Evolutionary conservation across 2,888 invertebrate genomes (phyloP).

Genomic region (Melanophora roralis): DNA sequence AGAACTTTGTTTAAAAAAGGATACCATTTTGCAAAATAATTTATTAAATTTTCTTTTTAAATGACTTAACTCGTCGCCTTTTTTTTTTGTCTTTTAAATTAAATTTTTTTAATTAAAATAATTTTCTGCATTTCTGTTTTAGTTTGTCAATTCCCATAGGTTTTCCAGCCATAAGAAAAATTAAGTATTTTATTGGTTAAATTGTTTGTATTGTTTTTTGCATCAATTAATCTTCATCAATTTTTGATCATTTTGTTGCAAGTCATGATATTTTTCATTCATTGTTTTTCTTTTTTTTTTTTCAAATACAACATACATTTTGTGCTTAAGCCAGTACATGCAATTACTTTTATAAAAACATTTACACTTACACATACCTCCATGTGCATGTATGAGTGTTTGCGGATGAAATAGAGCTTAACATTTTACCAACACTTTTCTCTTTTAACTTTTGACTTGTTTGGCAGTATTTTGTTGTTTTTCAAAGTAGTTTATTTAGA

Average conservation of each 20-base stretch:
- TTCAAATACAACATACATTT: no score
- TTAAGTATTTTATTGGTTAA: not conserved
- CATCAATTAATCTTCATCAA: constrained; percentile 49
- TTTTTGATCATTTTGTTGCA: constrained; percentile 37
- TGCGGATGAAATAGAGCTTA: not conserved
- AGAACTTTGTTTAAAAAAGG: no score
- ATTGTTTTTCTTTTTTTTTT: not conserved
- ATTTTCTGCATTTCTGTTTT: not conserved
- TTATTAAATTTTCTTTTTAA: not conserved
- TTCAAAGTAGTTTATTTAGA: not conserved
- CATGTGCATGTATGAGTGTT: not conserved
- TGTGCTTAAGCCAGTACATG: no score
- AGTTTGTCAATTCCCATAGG: not conserved
- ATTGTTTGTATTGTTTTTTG: no score
- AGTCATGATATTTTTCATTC: constrained; percentile 36
- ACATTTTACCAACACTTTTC: not conserved
- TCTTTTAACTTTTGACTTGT: constrained; percentile 47
- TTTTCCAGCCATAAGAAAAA: not conserved
- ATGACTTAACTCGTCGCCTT: not conserved
- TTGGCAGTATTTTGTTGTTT: constrained; percentile 22
- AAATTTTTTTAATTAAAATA: not conserved
- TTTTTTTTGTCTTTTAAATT: not conserved
- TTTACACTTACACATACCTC: not conserved
- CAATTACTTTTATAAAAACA: no score
- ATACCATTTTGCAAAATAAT: no score